phyloP scores from a whole-genome alignment of 2,888 invertebrate genomes.

The Polylopha cassiicola region DNA sequence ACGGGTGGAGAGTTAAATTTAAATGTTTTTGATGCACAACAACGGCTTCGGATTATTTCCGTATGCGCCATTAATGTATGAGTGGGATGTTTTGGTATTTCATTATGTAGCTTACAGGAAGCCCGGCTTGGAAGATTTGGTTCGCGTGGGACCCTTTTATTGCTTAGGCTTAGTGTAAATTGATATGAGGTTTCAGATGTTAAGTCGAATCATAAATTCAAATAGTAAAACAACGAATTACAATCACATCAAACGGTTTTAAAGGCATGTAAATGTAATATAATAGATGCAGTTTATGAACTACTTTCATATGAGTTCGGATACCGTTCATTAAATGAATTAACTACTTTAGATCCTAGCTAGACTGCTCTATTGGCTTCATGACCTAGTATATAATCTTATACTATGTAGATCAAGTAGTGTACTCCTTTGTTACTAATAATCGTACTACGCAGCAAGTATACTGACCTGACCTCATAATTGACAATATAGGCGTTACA shows the following conservation, averaged over 20 bases:
- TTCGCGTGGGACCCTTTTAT: constrained; percentile 28
- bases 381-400: no score
- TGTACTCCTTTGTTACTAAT: no score
- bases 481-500: constrained; percentile 53
- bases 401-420: no score
- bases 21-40: constrained; percentile 65
- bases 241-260: no score
- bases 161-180: constrained; percentile 1
- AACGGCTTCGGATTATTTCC: constrained; percentile 28
- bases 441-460: constrained; percentile 7
- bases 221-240: no score
- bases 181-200: constrained; percentile 22
- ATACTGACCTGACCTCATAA: constrained; percentile 51
- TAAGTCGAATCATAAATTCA: background rate
- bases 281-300: no score
- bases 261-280: no score
- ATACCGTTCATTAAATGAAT: no score
- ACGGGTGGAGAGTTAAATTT: constrained; percentile 55
- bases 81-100: constrained; percentile 17
- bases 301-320: no score
- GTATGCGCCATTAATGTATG: constrained; percentile 28
- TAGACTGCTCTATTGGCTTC: no score
- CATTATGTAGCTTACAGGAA: constrained; percentile 20
- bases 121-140: constrained; percentile 10
- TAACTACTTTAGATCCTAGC: no score